Base-by-base conservation (phyloP, 1,140 invertebrate genomes). In the Phocides pigmalion region DNA sequence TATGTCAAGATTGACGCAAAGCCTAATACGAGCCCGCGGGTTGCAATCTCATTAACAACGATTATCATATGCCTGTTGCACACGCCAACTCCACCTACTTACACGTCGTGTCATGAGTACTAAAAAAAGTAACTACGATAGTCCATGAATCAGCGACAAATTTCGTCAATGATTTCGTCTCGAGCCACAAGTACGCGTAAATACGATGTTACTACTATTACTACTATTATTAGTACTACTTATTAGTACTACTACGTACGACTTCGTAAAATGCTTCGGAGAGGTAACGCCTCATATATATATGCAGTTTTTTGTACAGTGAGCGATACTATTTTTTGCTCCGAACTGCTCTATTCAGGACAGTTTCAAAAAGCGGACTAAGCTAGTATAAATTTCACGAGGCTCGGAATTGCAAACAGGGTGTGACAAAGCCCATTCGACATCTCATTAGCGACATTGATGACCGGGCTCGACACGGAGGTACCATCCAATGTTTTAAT, bases 1-100 rank as follows among this genome's bases (percentile, higher is more conserved):
- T 14, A 41, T 41, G 8, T 42, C 15, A 19, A 1, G 50, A 53
- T 20, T 39, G 50, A 53, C 50, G 17, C 32, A 53, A 39, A 53
- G 50, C 50, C 50, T 53, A 53, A 53, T 53, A 19, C 50, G 16
- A 37, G 8, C 32, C 50, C 50, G 50, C 50, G 28, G 50, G 32
- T 53, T 32, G 50, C 50, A 12, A 53, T 53, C 50, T 53, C 50
- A 53, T 53, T 53, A 53, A 53, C 28, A 16, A 53, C 28, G 32
- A 53, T 53, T 53, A 53, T 53, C 50, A 20, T 12, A 53, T 17
- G 50, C 16, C 32, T 39, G 50, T 53, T 53, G 17, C 15, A 39
- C 50, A 53, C 50, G 50, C 50, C 25, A 17, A 12, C 20, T 12
- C 19, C 42, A 49, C 46, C 2, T 49, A 32, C 4, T 25, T 20